Conservation (phyloP, 2,113 vertebrate genomes). For the Zosterops pallidus region DNA sequence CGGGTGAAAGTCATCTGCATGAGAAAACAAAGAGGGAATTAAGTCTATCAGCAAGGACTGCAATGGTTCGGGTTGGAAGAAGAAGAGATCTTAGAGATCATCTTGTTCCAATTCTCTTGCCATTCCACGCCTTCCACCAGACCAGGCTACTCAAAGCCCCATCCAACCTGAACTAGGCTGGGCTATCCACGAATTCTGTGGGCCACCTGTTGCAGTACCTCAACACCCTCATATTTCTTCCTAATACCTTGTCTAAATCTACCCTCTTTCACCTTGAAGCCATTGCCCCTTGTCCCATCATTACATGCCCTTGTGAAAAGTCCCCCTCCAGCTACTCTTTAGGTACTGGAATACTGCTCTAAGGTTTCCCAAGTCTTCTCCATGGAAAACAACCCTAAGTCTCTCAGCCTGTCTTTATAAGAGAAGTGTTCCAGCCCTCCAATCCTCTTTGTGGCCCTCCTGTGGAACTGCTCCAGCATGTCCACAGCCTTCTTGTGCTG, state of each 20-base stretch:
- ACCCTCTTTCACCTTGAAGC: not conserved
- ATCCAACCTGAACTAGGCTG: too few species aligned
- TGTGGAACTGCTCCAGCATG: not conserved
- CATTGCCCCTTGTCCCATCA: not conserved
- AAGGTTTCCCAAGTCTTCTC: not conserved
- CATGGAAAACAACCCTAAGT: not conserved
- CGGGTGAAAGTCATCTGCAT: not conserved
- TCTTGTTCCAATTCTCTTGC: not conserved
- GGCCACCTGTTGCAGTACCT: not conserved
- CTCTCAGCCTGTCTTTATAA: not conserved
- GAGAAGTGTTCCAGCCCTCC: not conserved
- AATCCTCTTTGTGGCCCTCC: not conserved
- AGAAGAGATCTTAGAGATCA: not conserved
- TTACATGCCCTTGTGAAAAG: not conserved
- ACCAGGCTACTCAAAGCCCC: not conserved
- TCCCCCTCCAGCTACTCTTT: not conserved
- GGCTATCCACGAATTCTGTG: not conserved
- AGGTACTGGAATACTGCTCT: not conserved
- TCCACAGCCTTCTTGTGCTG: not conserved
- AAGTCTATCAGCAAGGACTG: not conserved
- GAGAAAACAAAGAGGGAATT: rapidly evolving
- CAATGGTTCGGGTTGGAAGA: not conserved
- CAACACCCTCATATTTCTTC: not conserved
- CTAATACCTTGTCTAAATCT: not conserved
- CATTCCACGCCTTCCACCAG: not conserved